Percentiles rank a stretch among this genome's conserved stretches.
These are phyloP conservation scores for Sandelia bainsii DNA, from an alignment of 2,797 vertebrate species.

Conservation along the genomic window DNA sequence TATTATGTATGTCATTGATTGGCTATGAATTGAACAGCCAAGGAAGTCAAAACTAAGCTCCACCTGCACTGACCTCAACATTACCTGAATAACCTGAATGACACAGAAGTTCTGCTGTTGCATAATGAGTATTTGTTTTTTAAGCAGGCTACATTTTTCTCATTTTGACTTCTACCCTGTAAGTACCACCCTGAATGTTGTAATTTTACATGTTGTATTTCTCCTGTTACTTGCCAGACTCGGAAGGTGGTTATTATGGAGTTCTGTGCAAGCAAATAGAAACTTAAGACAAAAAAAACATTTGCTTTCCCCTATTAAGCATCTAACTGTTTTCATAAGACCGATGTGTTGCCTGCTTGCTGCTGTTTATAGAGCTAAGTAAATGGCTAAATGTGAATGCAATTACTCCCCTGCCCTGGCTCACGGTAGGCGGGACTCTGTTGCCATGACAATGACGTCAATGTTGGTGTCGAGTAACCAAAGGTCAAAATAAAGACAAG, in stretches of 20 bases:
- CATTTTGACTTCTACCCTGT: too few species aligned
- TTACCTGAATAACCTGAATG: too few species aligned
- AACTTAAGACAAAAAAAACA: too few species aligned
- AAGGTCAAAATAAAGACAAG: slow-evolving; percentile 87
- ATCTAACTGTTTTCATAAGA: not conserved
- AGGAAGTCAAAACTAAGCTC: too few species aligned
- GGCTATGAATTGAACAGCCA: too few species aligned
- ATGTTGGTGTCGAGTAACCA: slow-evolving; percentile 87
- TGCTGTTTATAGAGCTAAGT: not conserved
- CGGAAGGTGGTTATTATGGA: not conserved
- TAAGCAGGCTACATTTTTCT: too few species aligned
- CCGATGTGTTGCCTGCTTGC: not conserved
- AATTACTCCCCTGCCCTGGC: slow-evolving; percentile 44
- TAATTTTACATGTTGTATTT: too few species aligned
- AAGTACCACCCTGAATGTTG: too few species aligned
- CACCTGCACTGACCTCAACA: too few species aligned
- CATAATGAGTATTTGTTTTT: not conserved
- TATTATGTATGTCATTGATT: too few species aligned
- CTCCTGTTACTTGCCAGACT: too few species aligned
- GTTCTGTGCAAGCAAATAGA: too few species aligned
- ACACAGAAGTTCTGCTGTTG: not conserved
- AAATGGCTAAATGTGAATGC: slow-evolving; percentile 30
- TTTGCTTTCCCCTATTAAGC: not conserved
- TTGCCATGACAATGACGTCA: slow-evolving; percentile 87
- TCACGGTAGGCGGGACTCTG: slow-evolving; percentile 71